A percentile compares a stretch with the other conserved stretches of the same genome.
phyloP scores from a whole-genome alignment of 1,140 invertebrate species.

The Penaeus vannamei region DNA sequence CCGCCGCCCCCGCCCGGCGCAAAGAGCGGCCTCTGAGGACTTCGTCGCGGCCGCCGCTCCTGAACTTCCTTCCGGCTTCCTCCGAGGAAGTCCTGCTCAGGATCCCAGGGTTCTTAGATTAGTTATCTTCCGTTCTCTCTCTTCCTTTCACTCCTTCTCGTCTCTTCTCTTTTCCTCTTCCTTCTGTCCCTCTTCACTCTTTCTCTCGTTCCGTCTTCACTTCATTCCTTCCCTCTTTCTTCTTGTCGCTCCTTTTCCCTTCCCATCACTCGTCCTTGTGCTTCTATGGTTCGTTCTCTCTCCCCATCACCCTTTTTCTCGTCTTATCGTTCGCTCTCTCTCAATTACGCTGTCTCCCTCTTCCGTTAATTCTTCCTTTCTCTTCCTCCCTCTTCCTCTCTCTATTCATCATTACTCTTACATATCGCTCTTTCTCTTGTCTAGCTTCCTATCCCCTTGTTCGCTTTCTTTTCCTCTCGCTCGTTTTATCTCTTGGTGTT shows the following conservation, averaged over 20 bases:
- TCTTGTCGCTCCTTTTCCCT: too few species aligned
- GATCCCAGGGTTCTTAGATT: not conserved
- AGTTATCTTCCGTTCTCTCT: not conserved
- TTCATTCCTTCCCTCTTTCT: not conserved
- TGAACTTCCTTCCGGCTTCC: too few species aligned
- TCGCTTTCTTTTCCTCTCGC: not conserved
- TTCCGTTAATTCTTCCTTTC: too few species aligned
- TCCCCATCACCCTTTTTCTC: too few species aligned
- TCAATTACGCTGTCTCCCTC: too few species aligned
- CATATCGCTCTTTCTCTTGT: not conserved
- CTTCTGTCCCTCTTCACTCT: conserved; percentile 7
- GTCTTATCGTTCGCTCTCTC: conserved; percentile 10
- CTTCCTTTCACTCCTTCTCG: not conserved
- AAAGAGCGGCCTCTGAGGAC: too few species aligned
- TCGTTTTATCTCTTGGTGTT: not conserved
- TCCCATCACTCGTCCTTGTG: not conserved
- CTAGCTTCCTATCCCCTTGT: not conserved
- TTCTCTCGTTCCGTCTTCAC: not conserved
- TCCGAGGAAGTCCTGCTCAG: too few species aligned
- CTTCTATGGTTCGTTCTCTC: not conserved
- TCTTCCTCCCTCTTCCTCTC: conserved; percentile 19
- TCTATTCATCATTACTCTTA: too few species aligned
- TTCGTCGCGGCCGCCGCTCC: too few species aligned
- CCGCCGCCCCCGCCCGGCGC: too few species aligned
- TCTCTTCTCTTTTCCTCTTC: not conserved